These are phyloP conservation scores for Anser cygnoides DNA, from an alignment of 2,113 vertebrate genomes.

Conservation along the genomic window DNA sequence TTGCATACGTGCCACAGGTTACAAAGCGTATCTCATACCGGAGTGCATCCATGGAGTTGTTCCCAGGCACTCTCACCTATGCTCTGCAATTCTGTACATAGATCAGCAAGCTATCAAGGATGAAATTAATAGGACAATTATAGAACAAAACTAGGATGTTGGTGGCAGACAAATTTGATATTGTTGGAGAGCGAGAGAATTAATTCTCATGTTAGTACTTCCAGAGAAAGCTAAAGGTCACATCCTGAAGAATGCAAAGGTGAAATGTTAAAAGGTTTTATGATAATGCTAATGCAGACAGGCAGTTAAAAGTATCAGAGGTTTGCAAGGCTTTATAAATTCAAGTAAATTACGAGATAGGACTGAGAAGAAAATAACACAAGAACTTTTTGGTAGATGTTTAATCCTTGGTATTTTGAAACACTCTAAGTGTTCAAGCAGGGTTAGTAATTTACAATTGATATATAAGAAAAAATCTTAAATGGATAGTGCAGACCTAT, in stretches of 20 bases:
- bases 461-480: neutral
- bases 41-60: accelerated
- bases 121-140: neutral
- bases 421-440: neutral
- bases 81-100: neutral
- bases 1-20: neutral
- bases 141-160: neutral
- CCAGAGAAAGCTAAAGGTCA: constrained; percentile 16
- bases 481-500: neutral
- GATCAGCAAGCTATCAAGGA: neutral
- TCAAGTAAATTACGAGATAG: neutral
- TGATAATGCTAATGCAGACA: neutral
- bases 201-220: neutral
- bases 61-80: neutral
- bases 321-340: neutral
- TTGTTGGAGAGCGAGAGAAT: neutral
- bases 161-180: neutral
- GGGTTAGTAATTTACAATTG: neutral
- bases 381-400: neutral
- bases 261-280: constrained; percentile 3
- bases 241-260: neutral
- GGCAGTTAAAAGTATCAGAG: neutral
- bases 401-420: neutral
- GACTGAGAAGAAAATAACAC: neutral
- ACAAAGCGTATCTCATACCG: neutral